A percentile compares a stretch with the other conserved stretches of the same genome.
Evolutionary conservation across 1,140 invertebrate species (phyloP).

Genomic region (Gryllus bimaculatus): DNA sequence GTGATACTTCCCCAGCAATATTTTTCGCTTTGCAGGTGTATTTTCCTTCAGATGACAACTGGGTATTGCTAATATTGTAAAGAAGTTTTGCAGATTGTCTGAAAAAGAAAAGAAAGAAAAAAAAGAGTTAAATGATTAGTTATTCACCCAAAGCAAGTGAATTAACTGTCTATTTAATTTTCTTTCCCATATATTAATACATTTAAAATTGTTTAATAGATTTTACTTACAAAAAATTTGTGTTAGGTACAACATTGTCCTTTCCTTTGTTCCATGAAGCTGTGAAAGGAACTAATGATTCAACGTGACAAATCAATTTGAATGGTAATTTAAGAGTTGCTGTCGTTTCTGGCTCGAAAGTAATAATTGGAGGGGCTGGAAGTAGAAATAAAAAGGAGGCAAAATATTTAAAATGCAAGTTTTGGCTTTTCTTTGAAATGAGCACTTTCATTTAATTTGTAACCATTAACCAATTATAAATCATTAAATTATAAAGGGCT

Average conservation of each 20-base stretch:
- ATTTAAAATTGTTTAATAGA: too few species aligned
- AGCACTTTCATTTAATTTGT: too few species aligned
- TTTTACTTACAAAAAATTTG: background rate
- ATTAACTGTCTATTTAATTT: too few species aligned
- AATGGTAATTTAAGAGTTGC: background rate
- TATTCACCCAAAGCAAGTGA: too few species aligned
- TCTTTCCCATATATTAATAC: too few species aligned
- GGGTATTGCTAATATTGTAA: background rate
- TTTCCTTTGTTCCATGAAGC: background rate
- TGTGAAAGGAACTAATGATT: background rate
- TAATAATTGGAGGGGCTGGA: background rate
- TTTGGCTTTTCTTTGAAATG: too few species aligned
- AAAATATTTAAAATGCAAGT: too few species aligned
- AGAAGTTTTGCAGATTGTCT: background rate
- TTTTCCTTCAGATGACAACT: background rate
- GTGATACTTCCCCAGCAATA: background rate
- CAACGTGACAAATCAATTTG: background rate
- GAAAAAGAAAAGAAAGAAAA: background rate
- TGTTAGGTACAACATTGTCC: background rate
- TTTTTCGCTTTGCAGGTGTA: background rate
- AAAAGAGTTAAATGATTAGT: background rate
- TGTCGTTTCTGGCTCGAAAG: background rate
- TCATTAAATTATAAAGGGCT: too few species aligned
- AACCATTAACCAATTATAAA: too few species aligned
- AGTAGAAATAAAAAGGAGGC: background rate